Conservation (phyloP, 2,113 vertebrate species). For the Pelodiscus sinensis region DNA sequence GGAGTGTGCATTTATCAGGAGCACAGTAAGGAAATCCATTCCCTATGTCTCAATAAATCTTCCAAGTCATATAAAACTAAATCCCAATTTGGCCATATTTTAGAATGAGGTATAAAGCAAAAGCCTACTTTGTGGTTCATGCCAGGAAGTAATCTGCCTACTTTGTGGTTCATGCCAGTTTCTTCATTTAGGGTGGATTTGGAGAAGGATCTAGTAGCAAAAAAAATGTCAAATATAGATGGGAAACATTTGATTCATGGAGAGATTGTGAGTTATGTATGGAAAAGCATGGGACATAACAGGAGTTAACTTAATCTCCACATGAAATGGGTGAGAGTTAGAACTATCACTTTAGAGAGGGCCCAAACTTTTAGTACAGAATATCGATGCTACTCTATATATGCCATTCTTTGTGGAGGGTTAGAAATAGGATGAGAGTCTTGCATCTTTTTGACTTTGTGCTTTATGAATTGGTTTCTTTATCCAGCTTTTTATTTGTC, state of each 20-base stretch:
- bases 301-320: conserved; percentile 29
- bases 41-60: conserved; percentile 60
- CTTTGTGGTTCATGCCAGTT: conserved; percentile 27
- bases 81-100: conserved; percentile 40
- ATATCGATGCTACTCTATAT: background rate
- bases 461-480: background rate
- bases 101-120: conserved; percentile 46
- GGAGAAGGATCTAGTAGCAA: conserved; percentile 29
- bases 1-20: conserved; percentile 28
- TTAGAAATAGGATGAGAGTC: background rate
- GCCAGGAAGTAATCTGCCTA: conserved; percentile 52
- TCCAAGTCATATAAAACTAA: conserved; percentile 46
- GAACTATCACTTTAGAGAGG: conserved; percentile 34
- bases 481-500: background rate
- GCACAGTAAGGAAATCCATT: conserved; percentile 65
- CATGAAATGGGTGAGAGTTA: conserved; percentile 51
- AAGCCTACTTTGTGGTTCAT: conserved; percentile 37
- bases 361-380: conserved; percentile 38
- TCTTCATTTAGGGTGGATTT: conserved; percentile 58
- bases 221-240: conserved; percentile 22
- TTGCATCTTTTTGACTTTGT: background rate
- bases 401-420: background rate
- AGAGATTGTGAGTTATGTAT: conserved; percentile 37
- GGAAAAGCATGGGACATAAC: background rate
- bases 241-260: conserved; percentile 61